A percentile compares a stretch with the other conserved stretches of the same genome.
Conservation (phyloP, 2,113 vertebrate genomes). For the Diadophis punctatus region DNA sequence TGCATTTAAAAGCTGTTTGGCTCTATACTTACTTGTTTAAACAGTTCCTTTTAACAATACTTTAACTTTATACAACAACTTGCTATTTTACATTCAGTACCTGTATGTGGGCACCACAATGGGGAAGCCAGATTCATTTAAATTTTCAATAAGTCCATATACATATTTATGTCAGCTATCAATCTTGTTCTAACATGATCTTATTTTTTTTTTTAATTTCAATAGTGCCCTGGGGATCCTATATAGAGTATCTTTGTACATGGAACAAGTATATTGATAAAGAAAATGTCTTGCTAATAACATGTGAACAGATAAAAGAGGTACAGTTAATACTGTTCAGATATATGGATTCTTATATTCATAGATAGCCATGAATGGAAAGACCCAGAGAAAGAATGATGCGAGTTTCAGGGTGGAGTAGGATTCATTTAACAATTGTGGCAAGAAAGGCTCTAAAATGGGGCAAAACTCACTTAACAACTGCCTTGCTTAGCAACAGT, state of each 20-base stretch:
- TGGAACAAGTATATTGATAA: slow-evolving; percentile 77
- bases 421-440: neutral
- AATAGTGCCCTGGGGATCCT: slow-evolving; percentile 78
- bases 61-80: too few relatives aligned
- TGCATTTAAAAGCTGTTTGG: too few relatives aligned
- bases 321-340: slow-evolving; percentile 19
- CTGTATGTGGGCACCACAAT: too few relatives aligned
- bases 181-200: neutral
- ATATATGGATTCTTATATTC: neutral
- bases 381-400: neutral
- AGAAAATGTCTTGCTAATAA: slow-evolving; percentile 70
- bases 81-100: too few relatives aligned
- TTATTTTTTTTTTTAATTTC: neutral
- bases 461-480: neutral
- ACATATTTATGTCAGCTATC: neutral
- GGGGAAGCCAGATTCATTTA: neutral
- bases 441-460: neutral
- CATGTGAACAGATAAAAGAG: slow-evolving; percentile 80
- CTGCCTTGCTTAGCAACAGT: neutral
- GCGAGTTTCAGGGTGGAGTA: neutral
- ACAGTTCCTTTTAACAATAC: too few relatives aligned
- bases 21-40: too few relatives aligned
- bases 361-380: neutral
- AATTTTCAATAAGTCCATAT: neutral
- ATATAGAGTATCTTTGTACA: slow-evolving; percentile 74